phyloP scores from a whole-genome alignment of 2,113 vertebrate species.

The Cnemophilus loriae region DNA sequence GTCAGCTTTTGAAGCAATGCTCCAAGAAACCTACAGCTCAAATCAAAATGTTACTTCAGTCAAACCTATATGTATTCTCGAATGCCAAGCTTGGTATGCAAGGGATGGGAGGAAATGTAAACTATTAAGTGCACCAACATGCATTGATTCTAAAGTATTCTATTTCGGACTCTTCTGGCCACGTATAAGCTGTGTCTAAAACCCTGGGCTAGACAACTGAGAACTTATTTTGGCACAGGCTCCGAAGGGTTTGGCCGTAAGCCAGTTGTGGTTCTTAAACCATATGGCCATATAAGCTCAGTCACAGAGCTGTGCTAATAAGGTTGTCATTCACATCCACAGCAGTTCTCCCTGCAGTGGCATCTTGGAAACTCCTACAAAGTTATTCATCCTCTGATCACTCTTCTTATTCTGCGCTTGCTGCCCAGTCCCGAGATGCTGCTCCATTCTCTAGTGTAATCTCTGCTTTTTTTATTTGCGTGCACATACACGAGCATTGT shows the following conservation, averaged over 20 bases:
- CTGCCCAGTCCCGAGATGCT: fast-evolving
- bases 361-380: background rate
- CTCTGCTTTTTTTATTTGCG: background rate
- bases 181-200: background rate
- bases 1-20: background rate
- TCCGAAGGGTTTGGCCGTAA: background rate
- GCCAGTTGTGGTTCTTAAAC: background rate
- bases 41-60: background rate
- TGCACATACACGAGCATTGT: background rate
- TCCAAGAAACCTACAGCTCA: background rate
- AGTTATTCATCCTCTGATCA: background rate
- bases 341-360: background rate
- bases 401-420: background rate
- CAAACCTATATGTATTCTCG: background rate
- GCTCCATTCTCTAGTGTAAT: background rate
- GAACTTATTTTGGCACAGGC: background rate
- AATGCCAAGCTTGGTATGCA: background rate
- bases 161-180: background rate
- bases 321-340: background rate
- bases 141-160: background rate
- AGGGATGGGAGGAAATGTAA: background rate
- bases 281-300: background rate
- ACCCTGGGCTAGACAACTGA: background rate
- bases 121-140: background rate
- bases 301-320: background rate